Evolutionary conservation across 1,140 invertebrate genomes (phyloP).

Genomic region (Papilio dardanus): DNA sequence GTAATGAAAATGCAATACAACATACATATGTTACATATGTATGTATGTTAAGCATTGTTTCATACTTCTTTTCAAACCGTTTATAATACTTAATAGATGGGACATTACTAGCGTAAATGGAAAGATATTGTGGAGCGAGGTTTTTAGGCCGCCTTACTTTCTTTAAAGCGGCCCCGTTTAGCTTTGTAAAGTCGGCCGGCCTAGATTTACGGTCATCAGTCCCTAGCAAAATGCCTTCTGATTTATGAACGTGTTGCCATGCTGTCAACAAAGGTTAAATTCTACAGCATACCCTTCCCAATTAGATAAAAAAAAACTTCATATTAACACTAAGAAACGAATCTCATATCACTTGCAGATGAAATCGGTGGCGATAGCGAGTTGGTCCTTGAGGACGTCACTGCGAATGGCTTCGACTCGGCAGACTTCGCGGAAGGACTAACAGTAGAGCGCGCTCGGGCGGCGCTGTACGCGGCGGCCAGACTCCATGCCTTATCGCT

Average conservation of each 20-base stretch:
- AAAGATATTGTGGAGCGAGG: slow-evolving; percentile 29
- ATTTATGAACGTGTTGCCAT: slow-evolving; percentile 29
- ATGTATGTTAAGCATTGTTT: not conserved
- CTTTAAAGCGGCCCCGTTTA: slow-evolving; percentile 26
- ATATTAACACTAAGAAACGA: not conserved
- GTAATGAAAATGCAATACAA: too few species aligned
- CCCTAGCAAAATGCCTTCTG: slow-evolving; percentile 30
- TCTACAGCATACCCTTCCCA: not conserved
- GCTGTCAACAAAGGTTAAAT: slow-evolving; percentile 6
- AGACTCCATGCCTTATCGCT: slow-evolving; percentile 88
- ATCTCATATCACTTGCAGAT: slow-evolving; percentile 59
- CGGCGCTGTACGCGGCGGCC: slow-evolving; percentile 88
- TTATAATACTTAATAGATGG: not conserved
- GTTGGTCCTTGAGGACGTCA: slow-evolving; percentile 80
- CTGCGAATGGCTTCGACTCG: slow-evolving; percentile 74
- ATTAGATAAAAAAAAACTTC: not conserved
- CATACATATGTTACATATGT: too few species aligned
- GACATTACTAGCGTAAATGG: not conserved
- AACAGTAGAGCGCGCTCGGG: slow-evolving; percentile 83
- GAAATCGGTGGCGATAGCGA: slow-evolving; percentile 84
- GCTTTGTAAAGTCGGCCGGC: slow-evolving; percentile 34
- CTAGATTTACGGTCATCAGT: slow-evolving; percentile 37
- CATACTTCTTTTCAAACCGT: not conserved
- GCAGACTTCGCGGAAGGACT: slow-evolving; percentile 87
- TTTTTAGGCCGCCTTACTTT: slow-evolving; percentile 34